Conservation (phyloP, 1,140 invertebrate genomes). For the Drosophila tristis region DNA sequence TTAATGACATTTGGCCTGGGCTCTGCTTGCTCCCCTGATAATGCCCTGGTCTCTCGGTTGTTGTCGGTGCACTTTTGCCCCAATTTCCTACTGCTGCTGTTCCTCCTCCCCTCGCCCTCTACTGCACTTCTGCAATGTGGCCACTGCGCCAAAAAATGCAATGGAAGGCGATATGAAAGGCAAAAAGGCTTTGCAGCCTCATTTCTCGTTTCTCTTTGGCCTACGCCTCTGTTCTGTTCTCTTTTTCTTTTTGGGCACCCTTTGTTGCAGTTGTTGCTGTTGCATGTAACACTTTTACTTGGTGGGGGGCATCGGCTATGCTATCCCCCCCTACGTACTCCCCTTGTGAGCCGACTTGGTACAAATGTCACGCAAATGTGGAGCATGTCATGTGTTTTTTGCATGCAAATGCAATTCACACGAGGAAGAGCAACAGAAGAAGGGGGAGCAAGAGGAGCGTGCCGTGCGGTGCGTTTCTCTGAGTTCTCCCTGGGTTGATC, state of each 20-base stretch:
- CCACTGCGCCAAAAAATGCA: slow-evolving; percentile 56
- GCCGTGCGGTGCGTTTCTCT: slow-evolving; percentile 1
- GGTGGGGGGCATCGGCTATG: too few species aligned
- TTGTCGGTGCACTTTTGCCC: slow-evolving; percentile 53
- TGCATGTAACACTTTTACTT: slow-evolving; percentile 71
- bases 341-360: slow-evolving; percentile 15
- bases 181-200: slow-evolving; percentile 56
- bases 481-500: slow-evolving; percentile 14
- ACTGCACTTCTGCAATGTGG: slow-evolving; percentile 8
- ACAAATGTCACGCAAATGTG: slow-evolving; percentile 76
- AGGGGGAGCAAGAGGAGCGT: slow-evolving; percentile 14
- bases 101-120: neutral
- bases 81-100: slow-evolving; percentile 28
- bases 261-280: slow-evolving; percentile 41
- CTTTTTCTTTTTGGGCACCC: slow-evolving; percentile 37
- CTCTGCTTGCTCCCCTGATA: slow-evolving; percentile 9
- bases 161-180: slow-evolving; percentile 31
- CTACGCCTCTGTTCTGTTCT: neutral
- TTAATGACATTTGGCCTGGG: slow-evolving; percentile 40
- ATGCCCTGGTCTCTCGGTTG: slow-evolving; percentile 12
- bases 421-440: slow-evolving; percentile 12
- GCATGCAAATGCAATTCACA: slow-evolving; percentile 62
- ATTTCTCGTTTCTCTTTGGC: slow-evolving; percentile 22
- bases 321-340: neutral
- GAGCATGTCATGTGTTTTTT: slow-evolving; percentile 72